Evolutionary conservation across 2,888 invertebrate genomes (phyloP).

Genomic region (Neoaliturus tenellus): DNA sequence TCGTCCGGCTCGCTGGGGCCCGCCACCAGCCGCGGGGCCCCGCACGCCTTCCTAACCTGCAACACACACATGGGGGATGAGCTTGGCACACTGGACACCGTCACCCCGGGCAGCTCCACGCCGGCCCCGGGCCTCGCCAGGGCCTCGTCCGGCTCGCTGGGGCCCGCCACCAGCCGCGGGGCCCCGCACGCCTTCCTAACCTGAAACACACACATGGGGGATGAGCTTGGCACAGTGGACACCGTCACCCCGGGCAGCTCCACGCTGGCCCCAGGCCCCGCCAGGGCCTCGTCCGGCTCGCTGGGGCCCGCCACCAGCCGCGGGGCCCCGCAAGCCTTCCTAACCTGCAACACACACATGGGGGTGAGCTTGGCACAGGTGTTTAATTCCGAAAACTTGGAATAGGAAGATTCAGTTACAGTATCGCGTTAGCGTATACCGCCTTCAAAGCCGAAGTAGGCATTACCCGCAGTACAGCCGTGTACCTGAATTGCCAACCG

Average conservation of each 20-base stretch:
- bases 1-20: constrained; percentile 53
- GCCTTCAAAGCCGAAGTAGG: constrained; percentile 8
- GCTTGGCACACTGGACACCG: no score
- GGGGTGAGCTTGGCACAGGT: no score
- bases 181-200: constrained; percentile 70
- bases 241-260: constrained; percentile 54
- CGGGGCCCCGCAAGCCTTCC: constrained; percentile 70
- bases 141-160: constrained; percentile 51
- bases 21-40: constrained; percentile 69
- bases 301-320: constrained; percentile 65
- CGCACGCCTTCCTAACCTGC: constrained; percentile 71
- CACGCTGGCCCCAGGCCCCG: constrained; percentile 49
- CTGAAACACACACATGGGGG: constrained; percentile 59
- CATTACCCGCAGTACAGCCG: constrained; percentile 19
- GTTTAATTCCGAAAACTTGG: no score
- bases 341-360: constrained; percentile 70
- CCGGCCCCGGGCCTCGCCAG: constrained; percentile 35
- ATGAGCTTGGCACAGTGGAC: constrained; percentile 48
- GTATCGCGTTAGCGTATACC: no score
- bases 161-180: constrained; percentile 67
- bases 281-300: constrained; percentile 56
- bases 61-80: no score
- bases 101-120: no score
- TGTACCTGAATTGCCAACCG: constrained; percentile 10
- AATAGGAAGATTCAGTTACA: no score